Conservation (phyloP, 1,140 invertebrate species). For the Hyphantria cunea region DNA sequence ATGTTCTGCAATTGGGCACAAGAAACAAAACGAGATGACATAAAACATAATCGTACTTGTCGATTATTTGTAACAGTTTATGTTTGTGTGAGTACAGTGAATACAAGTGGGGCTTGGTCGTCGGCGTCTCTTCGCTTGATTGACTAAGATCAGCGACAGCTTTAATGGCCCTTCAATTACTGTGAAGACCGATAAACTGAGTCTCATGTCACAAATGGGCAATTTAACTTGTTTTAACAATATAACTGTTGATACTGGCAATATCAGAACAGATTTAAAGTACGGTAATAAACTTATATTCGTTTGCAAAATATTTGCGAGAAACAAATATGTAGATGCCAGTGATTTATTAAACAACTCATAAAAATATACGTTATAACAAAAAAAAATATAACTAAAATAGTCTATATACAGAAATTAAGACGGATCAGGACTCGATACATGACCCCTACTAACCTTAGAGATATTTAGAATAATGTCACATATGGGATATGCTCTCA, state of each 20-base stretch:
- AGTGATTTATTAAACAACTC: neutral
- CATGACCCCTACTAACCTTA: no score
- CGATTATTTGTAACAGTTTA: no score
- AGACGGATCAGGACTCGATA: no score
- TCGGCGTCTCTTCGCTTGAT: constrained; percentile 24
- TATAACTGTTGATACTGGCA: neutral
- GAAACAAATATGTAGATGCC: neutral
- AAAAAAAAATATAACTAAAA: no score
- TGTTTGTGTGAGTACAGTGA: constrained; percentile 1
- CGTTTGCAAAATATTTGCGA: neutral
- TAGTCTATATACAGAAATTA: no score
- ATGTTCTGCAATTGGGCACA: no score
- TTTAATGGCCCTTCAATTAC: constrained; percentile 33
- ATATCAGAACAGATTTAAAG: neutral
- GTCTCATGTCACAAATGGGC: constrained; percentile 30
- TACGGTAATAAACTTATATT: neutral
- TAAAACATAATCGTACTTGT: no score
- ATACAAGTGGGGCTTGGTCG: neutral
- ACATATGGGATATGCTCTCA: no score
- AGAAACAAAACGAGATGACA: no score
- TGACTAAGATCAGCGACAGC: constrained; percentile 20
- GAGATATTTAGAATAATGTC: no score
- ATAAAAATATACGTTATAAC: no score
- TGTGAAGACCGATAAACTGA: constrained; percentile 22
- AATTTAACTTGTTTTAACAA: constrained; percentile 14